phyloP scores from a whole-genome alignment of 2,888 invertebrate species.

The Spodoptera exigua region DNA sequence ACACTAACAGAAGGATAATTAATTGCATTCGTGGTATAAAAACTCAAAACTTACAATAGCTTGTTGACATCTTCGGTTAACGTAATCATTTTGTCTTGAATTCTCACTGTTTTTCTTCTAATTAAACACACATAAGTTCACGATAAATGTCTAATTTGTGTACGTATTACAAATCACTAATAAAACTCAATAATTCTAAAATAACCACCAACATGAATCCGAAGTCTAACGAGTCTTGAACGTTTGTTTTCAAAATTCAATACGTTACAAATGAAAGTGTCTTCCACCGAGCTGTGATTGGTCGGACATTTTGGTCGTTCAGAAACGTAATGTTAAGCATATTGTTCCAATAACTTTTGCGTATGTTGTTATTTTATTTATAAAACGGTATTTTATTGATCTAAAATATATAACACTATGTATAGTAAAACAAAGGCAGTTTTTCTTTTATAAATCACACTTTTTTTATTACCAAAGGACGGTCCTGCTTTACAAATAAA shows the following conservation, averaged over 20 bases:
- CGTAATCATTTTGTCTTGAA: conserved; percentile 68
- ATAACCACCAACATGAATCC: conserved; percentile 48
- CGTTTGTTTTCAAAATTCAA: conserved; percentile 72
- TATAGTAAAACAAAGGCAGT: too few species aligned
- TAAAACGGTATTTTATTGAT: neutral
- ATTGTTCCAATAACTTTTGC: neutral
- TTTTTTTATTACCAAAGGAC: too few species aligned
- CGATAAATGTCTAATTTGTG: conserved; percentile 32
- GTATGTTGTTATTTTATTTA: neutral
- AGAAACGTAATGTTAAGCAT: conserved; percentile 21
- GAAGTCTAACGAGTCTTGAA: conserved; percentile 56
- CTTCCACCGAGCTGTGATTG: conserved; percentile 62
- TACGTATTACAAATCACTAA: conserved; percentile 34
- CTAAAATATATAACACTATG: too few species aligned
- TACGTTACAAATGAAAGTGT: conserved; percentile 68
- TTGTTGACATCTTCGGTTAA: conserved; percentile 74
- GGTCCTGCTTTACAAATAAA: too few species aligned
- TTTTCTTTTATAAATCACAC: too few species aligned
- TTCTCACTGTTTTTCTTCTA: conserved; percentile 36
- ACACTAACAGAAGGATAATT: neutral
- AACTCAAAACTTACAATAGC: conserved; percentile 77
- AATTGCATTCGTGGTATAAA: conserved; percentile 6
- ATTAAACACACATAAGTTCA: conserved; percentile 51
- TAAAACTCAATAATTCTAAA: conserved; percentile 44
- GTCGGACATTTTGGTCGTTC: conserved; percentile 48